Conservation (phyloP, 2,797 vertebrate species). For the Prunella strophiata region DNA sequence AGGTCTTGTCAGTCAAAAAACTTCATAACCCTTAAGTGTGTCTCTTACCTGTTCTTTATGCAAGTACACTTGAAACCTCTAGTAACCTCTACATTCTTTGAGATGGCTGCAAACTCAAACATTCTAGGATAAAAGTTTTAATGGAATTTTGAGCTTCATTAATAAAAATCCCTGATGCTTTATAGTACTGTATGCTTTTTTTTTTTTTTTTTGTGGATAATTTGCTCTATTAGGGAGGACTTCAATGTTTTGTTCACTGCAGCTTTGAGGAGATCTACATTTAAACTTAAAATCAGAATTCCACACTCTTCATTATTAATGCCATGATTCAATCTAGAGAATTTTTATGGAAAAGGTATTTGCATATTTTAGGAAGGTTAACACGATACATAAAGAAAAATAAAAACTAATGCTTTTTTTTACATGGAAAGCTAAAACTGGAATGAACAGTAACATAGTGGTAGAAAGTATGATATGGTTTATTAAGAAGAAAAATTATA, state of each 20-base stretch:
- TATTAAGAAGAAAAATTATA: neutral
- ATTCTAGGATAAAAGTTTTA: neutral
- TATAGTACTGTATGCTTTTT: neutral
- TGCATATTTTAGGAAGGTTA: neutral
- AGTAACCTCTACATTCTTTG: neutral
- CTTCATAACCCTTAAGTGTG: neutral
- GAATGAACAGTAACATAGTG: neutral
- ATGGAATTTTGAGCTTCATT: neutral
- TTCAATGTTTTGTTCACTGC: neutral
- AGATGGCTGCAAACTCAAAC: neutral
- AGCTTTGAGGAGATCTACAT: neutral
- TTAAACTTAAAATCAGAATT: neutral
- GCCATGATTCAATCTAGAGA: neutral
- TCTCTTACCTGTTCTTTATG: neutral
- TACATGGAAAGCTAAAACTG: neutral
- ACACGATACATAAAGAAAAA: neutral
- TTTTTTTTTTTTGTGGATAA: neutral
- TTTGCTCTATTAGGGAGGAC: neutral
- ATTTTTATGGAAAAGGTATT: neutral
- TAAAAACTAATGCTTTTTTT: neutral
- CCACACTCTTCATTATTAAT: neutral
- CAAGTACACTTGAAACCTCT: neutral
- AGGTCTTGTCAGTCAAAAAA: neutral
- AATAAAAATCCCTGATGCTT: neutral
- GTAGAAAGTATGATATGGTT: accelerated